phyloP scores from a whole-genome alignment of 2,797 vertebrate genomes.

The Serranus cabrilla region DNA sequence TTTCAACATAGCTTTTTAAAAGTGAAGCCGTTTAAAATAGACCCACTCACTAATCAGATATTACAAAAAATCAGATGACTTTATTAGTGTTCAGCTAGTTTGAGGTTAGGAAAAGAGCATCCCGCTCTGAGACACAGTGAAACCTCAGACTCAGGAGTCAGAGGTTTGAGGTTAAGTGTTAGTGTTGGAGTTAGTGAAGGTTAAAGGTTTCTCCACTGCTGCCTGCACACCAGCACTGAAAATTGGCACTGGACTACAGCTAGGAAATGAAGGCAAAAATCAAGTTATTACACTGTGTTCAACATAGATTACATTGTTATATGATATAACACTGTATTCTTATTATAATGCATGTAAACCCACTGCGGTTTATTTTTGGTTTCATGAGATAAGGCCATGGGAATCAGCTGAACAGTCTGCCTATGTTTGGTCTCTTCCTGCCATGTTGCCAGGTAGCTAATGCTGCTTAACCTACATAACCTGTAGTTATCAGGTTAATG shows the following conservation, averaged over 20 bases:
- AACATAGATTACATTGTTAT: no score
- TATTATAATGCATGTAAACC: neutral
- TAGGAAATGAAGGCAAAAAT: neutral
- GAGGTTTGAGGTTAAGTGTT: neutral
- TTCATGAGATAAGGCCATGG: neutral
- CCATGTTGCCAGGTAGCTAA: neutral
- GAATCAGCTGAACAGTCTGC: neutral
- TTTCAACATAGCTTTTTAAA: neutral
- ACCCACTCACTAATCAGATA: neutral
- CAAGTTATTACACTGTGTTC: neutral
- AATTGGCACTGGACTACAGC: no score
- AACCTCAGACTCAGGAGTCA: neutral
- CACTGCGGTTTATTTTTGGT: neutral
- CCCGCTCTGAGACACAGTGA: neutral
- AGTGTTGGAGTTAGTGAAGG: neutral
- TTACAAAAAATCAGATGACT: rapidly evolving
- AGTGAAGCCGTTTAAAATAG: neutral
- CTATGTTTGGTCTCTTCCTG: no score
- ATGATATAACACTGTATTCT: no score
- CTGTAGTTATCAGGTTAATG: neutral
- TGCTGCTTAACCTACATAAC: neutral
- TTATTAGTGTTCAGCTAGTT: neutral
- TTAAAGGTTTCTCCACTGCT: neutral
- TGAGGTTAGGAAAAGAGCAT: neutral
- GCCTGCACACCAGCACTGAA: neutral